These are phyloP conservation scores for Ciconia boyciana DNA, from an alignment of 2,113 vertebrate species.

Conservation along the genomic window DNA sequence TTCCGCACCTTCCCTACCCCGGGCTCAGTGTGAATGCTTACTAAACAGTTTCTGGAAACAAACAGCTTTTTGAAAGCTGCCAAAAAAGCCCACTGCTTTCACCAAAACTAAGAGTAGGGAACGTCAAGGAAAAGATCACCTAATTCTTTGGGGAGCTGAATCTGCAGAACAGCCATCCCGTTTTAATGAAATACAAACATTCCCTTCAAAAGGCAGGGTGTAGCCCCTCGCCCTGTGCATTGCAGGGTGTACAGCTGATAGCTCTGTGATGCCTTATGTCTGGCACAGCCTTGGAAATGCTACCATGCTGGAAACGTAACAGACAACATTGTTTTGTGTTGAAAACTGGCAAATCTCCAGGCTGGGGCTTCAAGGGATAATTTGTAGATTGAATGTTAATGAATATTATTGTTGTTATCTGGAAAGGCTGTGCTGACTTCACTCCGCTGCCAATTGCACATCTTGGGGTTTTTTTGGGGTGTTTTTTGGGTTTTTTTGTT, in stretches of 20 bases:
- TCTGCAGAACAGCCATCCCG: neutral
- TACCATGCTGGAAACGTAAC: neutral
- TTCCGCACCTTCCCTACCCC: neutral
- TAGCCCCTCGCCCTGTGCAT: rapidly evolving
- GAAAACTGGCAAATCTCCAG: constrained; percentile 37
- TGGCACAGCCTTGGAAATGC: neutral
- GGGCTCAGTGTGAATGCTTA: neutral
- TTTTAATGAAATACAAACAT: neutral
- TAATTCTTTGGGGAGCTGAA: neutral
- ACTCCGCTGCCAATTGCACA: neutral
- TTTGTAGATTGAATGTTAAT: constrained; percentile 51
- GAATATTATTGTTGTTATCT: neutral
- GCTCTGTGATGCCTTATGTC: neutral
- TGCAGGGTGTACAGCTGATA: neutral
- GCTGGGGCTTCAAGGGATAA: constrained; percentile 11
- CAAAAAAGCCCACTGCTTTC: neutral
- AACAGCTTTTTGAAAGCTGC: neutral
- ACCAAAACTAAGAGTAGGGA: neutral
- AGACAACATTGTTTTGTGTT: neutral
- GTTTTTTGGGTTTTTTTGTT: neutral
- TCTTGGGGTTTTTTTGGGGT: neutral
- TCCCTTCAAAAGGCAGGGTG: neutral
- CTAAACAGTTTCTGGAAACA: neutral
- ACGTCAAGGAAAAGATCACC: neutral
- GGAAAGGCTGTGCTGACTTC: neutral